A percentile compares a stretch with the other conserved stretches of the same genome.
Evolutionary conservation across 2,888 invertebrate genomes (phyloP).

Genomic region (Anticlea derivata): DNA sequence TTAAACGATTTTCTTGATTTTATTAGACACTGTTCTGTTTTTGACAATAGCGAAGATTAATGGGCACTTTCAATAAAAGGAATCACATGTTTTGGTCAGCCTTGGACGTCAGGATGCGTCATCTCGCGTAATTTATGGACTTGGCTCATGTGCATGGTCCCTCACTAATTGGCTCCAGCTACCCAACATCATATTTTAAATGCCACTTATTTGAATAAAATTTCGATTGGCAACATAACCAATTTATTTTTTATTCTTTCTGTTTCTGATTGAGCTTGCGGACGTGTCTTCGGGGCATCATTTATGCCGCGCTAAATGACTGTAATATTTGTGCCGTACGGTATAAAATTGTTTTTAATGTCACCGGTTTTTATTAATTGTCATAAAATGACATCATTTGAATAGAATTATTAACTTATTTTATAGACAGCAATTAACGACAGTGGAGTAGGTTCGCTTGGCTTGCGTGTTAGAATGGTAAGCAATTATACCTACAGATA

Average conservation of each 20-base stretch:
- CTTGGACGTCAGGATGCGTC: conserved; percentile 46
- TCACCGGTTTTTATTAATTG: conserved; percentile 29
- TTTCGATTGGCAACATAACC: conserved; percentile 40
- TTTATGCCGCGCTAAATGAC: conserved; percentile 36
- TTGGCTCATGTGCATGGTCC: conserved; percentile 45
- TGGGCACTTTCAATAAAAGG: conserved; percentile 34
- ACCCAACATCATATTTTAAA: conserved; percentile 43
- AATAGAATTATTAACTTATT: conserved; percentile 48
- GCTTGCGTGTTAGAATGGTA: conserved; percentile 14
- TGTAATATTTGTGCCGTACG: conserved; percentile 32
- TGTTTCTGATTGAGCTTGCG: conserved; percentile 31
- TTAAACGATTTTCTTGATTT: conserved; percentile 7
- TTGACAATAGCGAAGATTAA: conserved; percentile 38
- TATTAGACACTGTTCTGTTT: conserved; percentile 17
- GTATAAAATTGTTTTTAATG: conserved; percentile 23
- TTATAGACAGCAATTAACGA: conserved; percentile 51
- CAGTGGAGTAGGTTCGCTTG: conserved; percentile 5
- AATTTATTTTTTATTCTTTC: conserved; percentile 38
- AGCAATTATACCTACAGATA: conserved; percentile 9
- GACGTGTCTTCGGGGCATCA: conserved; percentile 45
- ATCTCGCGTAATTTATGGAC: conserved; percentile 58
- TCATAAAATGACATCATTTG: conserved; percentile 36
- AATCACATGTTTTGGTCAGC: conserved; percentile 48
- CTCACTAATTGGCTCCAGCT: conserved; percentile 52
- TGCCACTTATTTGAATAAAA: conserved; percentile 53